A percentile compares a stretch with the other conserved stretches of the same genome.
phyloP scores from a whole-genome alignment of 2,797 vertebrate species.

The Tamandua tetradactyla region DNA sequence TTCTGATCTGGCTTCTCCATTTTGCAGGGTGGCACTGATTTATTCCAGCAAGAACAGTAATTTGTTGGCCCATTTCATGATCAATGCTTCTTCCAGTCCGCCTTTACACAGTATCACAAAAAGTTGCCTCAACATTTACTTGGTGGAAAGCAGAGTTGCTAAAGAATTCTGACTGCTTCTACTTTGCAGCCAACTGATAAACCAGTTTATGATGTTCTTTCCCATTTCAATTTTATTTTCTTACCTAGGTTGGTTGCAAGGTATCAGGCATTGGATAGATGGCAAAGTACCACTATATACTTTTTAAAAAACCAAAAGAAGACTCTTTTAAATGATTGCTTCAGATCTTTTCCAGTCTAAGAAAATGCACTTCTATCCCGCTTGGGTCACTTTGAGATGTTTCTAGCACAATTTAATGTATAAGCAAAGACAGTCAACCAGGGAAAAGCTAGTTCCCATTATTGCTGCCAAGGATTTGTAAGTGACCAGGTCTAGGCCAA shows the following conservation, averaged over 20 bases:
- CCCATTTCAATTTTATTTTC: background rate
- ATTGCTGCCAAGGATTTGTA: background rate
- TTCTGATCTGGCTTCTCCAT: constrained; percentile 54
- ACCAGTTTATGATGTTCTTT: background rate
- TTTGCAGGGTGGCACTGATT: constrained; percentile 68
- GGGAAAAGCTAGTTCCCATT: background rate
- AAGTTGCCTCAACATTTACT: constrained; percentile 34
- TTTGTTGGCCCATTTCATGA: constrained; percentile 66
- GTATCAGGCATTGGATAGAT: background rate
- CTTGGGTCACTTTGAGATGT: background rate
- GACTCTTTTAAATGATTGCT: background rate
- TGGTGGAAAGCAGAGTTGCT: background rate
- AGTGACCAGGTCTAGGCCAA: background rate
- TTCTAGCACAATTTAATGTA: background rate
- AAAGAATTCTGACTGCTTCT: background rate
- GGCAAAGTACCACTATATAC: background rate
- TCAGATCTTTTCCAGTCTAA: background rate
- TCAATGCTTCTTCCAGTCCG: constrained; percentile 53
- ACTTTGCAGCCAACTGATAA: background rate
- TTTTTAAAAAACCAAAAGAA: background rate
- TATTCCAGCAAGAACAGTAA: constrained; percentile 17
- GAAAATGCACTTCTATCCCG: background rate
- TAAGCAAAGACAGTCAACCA: background rate
- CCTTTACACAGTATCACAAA: constrained; percentile 35
- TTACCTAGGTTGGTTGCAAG: background rate